phyloP scores from a whole-genome alignment of 2,888 invertebrate species.

The Tineola bisselliella region DNA sequence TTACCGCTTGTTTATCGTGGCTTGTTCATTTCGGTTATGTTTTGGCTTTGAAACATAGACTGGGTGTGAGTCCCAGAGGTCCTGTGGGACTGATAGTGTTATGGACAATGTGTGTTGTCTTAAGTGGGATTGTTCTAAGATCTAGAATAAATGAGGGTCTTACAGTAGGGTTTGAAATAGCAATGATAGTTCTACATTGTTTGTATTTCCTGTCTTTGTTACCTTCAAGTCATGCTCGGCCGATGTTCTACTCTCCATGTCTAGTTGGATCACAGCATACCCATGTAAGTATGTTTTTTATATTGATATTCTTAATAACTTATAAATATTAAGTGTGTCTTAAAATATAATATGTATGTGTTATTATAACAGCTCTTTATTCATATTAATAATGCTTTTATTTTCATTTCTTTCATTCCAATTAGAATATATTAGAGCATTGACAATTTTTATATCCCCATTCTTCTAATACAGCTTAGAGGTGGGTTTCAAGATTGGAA shows the following conservation, averaged over 20 bases:
- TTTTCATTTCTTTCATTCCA: too few species aligned
- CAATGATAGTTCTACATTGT: slow-evolving; percentile 70
- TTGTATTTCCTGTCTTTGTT: slow-evolving; percentile 77
- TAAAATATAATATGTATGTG: too few species aligned
- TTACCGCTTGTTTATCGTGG: slow-evolving; percentile 81
- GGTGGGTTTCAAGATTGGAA: too few species aligned
- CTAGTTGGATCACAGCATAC: slow-evolving; percentile 61
- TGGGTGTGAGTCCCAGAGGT: slow-evolving; percentile 77
- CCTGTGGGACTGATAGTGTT: slow-evolving; percentile 73
- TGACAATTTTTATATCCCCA: too few species aligned
- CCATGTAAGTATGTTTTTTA: slow-evolving; percentile 45
- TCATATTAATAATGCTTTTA: too few species aligned
- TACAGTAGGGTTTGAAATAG: slow-evolving; percentile 69
- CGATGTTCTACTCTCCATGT: slow-evolving; percentile 56
- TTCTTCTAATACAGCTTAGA: too few species aligned
- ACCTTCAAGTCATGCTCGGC: slow-evolving; percentile 66
- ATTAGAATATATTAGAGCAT: too few species aligned
- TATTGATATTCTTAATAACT: slow-evolving; percentile 22
- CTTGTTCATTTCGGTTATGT: slow-evolving; percentile 81
- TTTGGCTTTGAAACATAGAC: slow-evolving; percentile 72
- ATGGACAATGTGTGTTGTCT: slow-evolving; percentile 74
- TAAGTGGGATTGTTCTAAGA: slow-evolving; percentile 75
- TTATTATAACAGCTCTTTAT: too few species aligned
- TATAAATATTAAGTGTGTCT: too few species aligned
- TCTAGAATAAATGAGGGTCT: slow-evolving; percentile 67